Evolutionary conservation across 2,888 invertebrate species (phyloP).

Genomic region (Homarus gammarus): DNA sequence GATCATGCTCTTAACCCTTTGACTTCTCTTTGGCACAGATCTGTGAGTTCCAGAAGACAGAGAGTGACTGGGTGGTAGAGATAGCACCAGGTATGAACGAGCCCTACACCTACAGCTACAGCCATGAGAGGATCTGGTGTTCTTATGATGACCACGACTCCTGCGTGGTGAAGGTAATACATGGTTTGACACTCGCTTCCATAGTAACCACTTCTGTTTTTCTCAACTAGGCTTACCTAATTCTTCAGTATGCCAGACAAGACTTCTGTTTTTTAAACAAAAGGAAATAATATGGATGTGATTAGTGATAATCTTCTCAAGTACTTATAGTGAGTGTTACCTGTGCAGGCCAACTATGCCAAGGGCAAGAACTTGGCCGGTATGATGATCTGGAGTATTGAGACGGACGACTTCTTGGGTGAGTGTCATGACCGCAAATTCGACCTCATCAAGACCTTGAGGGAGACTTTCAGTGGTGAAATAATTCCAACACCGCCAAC

Average conservation of each 20-base stretch:
- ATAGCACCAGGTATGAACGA: constrained; percentile 54
- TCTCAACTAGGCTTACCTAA: too few relatives aligned
- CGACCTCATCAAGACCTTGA: constrained; percentile 82
- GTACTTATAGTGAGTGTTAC: not conserved
- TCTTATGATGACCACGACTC: constrained; percentile 56
- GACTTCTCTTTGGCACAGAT: not conserved
- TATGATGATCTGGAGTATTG: constrained; percentile 89
- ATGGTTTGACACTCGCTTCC: too few relatives aligned
- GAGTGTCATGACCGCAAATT: constrained; percentile 82
- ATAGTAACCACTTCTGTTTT: too few relatives aligned
- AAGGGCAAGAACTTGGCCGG: constrained; percentile 81
- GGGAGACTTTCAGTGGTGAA: constrained; percentile 49
- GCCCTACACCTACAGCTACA: constrained; percentile 61
- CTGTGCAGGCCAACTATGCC: constrained; percentile 53
- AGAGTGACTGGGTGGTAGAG: constrained; percentile 52
- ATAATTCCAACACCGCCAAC: constrained; percentile 37
- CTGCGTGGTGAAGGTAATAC: constrained; percentile 33
- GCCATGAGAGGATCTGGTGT: constrained; percentile 62
- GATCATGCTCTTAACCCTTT: not conserved
- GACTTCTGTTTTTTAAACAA: too few relatives aligned
- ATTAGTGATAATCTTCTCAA: too few relatives aligned
- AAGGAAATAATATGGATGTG: too few relatives aligned
- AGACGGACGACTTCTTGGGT: constrained; percentile 88
- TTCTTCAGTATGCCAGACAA: too few relatives aligned
- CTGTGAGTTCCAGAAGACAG: not conserved